Evolutionary conservation across 2,888 invertebrate genomes (phyloP).

Genomic region (Pristionchus fissidentatus): DNA sequence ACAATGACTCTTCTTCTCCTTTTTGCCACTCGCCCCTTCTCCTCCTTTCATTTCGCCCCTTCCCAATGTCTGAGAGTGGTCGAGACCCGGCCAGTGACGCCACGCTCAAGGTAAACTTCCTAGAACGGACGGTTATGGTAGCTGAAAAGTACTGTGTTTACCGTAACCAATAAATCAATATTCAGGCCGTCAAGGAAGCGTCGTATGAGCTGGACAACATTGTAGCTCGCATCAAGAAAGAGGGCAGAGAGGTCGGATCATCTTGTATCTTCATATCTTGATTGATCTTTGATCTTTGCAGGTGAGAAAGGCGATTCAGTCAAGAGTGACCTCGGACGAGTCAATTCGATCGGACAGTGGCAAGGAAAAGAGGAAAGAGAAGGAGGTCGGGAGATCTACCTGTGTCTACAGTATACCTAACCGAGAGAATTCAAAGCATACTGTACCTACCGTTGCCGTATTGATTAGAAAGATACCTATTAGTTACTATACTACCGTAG

Average conservation of each 20-base stretch:
- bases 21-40: neutral
- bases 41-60: neutral
- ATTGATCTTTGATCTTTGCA: slow-evolving; percentile 1
- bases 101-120: neutral
- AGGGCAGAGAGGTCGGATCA: neutral
- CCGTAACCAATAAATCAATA: neutral
- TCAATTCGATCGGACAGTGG: neutral
- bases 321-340: neutral
- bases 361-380: neutral
- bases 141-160: neutral
- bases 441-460: too few relatives aligned
- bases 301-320: neutral
- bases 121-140: neutral
- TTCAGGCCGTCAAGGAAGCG: neutral
- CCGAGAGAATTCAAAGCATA: too few relatives aligned
- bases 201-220: slow-evolving; percentile 22
- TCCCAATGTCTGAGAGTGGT: slow-evolving; percentile 16
- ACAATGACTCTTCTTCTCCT: neutral
- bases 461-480: too few relatives aligned
- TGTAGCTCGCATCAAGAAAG: neutral
- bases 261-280: slow-evolving; percentile 1
- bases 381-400: slow-evolving; percentile 5
- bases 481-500: neutral
- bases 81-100: neutral
- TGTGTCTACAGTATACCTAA: neutral